Evolutionary conservation across 53 echinoderm and acorn worm species (phyloP).

Genomic region (Glandiceps talaboti): DNA sequence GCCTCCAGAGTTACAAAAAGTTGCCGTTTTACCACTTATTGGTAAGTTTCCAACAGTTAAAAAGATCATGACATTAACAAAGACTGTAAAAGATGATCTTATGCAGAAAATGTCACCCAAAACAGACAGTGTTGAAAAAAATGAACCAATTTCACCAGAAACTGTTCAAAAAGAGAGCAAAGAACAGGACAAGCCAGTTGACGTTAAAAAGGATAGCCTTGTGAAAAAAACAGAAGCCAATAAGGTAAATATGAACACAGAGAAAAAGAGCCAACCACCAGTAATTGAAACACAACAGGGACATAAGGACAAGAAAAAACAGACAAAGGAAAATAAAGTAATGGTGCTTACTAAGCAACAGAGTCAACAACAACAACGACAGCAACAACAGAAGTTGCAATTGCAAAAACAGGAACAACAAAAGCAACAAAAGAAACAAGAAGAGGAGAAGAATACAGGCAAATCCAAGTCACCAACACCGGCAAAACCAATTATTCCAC

Average conservation of each 20-base stretch:
- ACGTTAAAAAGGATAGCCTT: slow-evolving; percentile 13
- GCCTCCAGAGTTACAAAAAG: not conserved
- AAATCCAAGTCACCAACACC: not conserved
- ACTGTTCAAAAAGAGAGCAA: slow-evolving; percentile 4
- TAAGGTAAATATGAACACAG: slow-evolving; percentile 13
- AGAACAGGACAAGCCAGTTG: slow-evolving; percentile 5
- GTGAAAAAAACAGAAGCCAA: slow-evolving; percentile 7
- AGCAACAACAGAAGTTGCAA: not conserved
- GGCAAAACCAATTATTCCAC: slow-evolving; percentile 33
- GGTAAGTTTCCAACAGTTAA: not conserved
- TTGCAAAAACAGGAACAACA: slow-evolving; percentile 4
- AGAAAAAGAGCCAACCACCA: not conserved
- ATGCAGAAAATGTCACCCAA: not conserved
- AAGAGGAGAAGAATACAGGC: not conserved
- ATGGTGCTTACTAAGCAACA: not conserved
- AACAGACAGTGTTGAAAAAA: not conserved
- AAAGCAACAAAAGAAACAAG: not conserved
- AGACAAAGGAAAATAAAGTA: not conserved
- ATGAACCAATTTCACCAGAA: not conserved
- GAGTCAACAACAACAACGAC: not conserved
- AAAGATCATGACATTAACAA: not conserved
- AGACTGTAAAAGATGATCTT: not conserved
- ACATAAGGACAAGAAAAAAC: not conserved
- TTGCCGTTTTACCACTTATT: not conserved
- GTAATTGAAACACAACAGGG: not conserved